These are phyloP conservation scores for Pyxicephalus adspersus DNA, from an alignment of 2,113 vertebrate species.

Conservation along the genomic window DNA sequence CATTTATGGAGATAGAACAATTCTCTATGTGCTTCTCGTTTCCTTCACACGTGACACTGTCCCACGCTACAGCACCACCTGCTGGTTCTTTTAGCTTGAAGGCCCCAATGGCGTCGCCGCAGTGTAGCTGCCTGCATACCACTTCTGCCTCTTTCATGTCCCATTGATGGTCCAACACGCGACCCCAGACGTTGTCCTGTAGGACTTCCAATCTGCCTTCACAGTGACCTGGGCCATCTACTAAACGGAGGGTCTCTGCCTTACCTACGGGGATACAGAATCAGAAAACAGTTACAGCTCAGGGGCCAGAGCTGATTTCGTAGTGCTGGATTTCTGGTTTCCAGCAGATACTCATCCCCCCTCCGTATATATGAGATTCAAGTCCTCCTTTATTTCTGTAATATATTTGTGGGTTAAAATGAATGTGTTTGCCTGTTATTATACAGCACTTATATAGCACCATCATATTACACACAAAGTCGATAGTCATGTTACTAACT, in stretches of 20 bases:
- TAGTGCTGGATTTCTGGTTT: too few relatives aligned
- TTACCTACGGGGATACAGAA: neutral
- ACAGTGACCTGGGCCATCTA: conserved; percentile 30
- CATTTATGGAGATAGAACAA: neutral
- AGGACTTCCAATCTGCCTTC: conserved; percentile 29
- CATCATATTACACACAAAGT: too few relatives aligned
- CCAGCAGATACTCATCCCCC: too few relatives aligned
- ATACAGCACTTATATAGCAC: too few relatives aligned
- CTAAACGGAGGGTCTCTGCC: conserved; percentile 15
- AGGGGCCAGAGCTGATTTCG: too few relatives aligned
- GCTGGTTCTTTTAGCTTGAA: neutral
- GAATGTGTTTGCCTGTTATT: too few relatives aligned
- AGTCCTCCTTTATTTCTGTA: too few relatives aligned
- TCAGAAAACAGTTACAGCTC: neutral
- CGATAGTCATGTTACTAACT: too few relatives aligned
- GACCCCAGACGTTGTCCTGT: neutral
- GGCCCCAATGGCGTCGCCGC: conserved; percentile 3
- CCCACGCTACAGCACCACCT: neutral
- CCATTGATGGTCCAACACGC: conserved; percentile 11
- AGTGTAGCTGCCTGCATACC: conserved; percentile 16
- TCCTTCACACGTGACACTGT: neutral
- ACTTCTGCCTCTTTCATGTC: conserved; percentile 8
- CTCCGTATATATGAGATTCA: too few relatives aligned
- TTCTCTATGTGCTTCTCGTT: conserved; percentile 7
- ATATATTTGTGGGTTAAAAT: too few relatives aligned